Evolutionary conservation across 2,797 vertebrate genomes (phyloP).

Genomic region (Pseudomugil tenellus): DNA sequence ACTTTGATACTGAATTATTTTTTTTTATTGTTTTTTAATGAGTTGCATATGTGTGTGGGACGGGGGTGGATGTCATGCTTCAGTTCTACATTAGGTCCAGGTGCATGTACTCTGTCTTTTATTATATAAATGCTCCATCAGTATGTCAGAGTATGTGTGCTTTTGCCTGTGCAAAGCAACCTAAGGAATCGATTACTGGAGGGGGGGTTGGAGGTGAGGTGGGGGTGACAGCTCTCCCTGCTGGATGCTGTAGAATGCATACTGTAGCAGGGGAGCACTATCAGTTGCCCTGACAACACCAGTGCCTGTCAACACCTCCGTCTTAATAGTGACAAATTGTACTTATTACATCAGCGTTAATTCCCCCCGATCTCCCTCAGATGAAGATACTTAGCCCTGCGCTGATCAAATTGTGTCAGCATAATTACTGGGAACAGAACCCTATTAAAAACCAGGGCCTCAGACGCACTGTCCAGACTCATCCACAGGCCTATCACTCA

Average conservation of each 20-base stretch:
- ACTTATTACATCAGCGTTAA: conserved; percentile 96
- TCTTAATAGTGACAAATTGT: conserved; percentile 93
- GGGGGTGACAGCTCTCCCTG: conserved; percentile 65
- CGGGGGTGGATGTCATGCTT: conserved; percentile 15
- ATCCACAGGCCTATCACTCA: conserved; percentile 76
- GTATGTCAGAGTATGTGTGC: conserved; percentile 45
- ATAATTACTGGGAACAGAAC: conserved; percentile 95
- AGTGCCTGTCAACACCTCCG: conserved; percentile 89
- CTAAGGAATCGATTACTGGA: conserved; percentile 63
- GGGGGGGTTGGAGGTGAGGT: conserved; percentile 55
- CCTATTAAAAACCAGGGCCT: conserved; percentile 88
- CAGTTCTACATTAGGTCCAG: conserved; percentile 34
- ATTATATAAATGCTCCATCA: conserved; percentile 40
- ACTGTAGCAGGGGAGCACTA: conserved; percentile 72
- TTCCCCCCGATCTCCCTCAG: conserved; percentile 89
- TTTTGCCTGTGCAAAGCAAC: conserved; percentile 53
- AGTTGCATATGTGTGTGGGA: conserved; percentile 18
- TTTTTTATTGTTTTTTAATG: background rate
- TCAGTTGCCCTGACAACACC: conserved; percentile 86
- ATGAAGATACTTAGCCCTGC: conserved; percentile 93
- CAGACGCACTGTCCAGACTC: conserved; percentile 82
- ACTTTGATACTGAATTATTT: conserved; percentile 14
- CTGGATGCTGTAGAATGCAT: conserved; percentile 67
- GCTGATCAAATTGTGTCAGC: conserved; percentile 92
- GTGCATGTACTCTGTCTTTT: conserved; percentile 46